These are phyloP conservation scores for Noctua comes DNA, from an alignment of 2,888 invertebrate species.

Conservation along the genomic window DNA sequence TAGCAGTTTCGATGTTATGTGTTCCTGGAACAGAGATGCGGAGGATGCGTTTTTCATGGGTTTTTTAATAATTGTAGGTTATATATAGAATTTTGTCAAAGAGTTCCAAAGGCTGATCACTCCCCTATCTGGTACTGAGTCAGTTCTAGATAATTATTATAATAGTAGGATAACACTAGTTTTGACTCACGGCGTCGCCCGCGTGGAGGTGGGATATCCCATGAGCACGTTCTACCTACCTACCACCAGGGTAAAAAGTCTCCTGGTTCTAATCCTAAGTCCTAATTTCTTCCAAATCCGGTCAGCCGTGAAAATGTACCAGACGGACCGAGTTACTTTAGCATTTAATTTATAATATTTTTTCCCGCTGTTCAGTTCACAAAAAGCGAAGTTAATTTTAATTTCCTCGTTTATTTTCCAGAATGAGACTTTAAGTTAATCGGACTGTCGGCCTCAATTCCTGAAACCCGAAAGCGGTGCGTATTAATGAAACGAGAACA, in stretches of 20 bases:
- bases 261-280: background rate
- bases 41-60: background rate
- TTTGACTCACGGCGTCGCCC: background rate
- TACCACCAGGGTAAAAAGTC: background rate
- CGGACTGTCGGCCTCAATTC: constrained; percentile 15
- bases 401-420: constrained; percentile 48
- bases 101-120: background rate
- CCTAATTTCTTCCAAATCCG: too few species aligned
- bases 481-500: constrained; percentile 44
- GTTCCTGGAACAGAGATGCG: constrained; percentile 22
- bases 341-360: background rate
- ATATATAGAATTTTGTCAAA: background rate
- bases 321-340: background rate
- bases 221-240: background rate
- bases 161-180: background rate
- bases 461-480: constrained; percentile 9
- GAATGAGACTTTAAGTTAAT: constrained; percentile 48
- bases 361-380: constrained; percentile 1
- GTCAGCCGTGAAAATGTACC: too few species aligned
- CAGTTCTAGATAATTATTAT: background rate
- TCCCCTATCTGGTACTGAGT: background rate
- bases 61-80: background rate
- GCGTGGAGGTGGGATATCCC: background rate
- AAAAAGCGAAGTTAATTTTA: constrained; percentile 46
- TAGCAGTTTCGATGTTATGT: constrained; percentile 20